Percentiles rank a stretch among this genome's conserved stretches.
Evolutionary conservation across 2,797 vertebrate species (phyloP).

Genomic region (Eulemur coronatus): DNA sequence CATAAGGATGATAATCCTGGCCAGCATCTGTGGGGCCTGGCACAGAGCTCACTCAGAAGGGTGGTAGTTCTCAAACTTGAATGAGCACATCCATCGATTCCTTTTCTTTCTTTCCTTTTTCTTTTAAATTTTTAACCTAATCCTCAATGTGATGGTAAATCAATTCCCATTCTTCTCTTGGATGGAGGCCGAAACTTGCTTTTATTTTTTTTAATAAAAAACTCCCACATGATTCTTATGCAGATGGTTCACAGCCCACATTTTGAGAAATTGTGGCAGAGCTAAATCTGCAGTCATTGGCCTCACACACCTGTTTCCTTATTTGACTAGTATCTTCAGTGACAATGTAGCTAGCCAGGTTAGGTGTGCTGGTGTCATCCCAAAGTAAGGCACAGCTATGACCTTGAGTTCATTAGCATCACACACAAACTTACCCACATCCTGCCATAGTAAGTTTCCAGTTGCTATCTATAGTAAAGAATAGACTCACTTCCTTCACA

Average conservation of each 20-base stretch:
- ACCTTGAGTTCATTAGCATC: not conserved
- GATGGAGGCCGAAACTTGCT: not conserved
- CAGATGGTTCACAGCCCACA: not conserved
- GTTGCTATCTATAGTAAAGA: not conserved
- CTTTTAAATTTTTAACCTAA: too few relatives aligned
- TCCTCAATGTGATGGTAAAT: not conserved
- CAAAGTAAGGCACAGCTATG: not conserved
- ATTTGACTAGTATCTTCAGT: not conserved
- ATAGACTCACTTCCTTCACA: not conserved
- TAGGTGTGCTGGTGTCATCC: not conserved
- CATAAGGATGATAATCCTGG: not conserved
- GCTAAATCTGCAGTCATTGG: not conserved
- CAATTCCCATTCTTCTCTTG: not conserved
- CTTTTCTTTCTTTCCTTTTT: not conserved
- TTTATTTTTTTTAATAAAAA: not conserved
- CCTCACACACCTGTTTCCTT: not conserved
- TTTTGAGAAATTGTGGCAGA: not conserved
- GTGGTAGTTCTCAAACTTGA: not conserved
- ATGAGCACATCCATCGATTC: not conserved
- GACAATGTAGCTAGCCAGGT: not conserved
- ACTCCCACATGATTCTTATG: not conserved
- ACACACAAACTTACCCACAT: not conserved
- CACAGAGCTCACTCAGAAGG: not conserved
- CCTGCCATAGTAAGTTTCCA: not conserved
- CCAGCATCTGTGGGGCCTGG: not conserved